These are phyloP conservation scores for Orthonychiurus folsomi DNA, from an alignment of 2,888 invertebrate species.

Conservation along the genomic window DNA sequence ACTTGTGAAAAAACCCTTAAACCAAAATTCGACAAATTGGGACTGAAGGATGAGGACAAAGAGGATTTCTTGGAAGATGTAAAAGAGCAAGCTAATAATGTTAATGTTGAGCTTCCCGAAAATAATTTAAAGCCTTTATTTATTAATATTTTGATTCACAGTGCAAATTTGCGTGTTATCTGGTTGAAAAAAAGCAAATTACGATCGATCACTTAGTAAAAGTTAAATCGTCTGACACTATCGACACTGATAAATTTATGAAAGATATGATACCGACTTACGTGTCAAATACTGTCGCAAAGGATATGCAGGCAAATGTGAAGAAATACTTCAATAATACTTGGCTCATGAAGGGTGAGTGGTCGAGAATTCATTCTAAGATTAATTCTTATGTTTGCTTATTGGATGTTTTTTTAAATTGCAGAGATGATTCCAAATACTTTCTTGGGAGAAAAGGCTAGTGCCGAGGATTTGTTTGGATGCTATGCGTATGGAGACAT, in stretches of 20 bases:
- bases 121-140: no score
- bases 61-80: background rate
- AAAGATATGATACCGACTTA: background rate
- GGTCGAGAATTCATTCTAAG: background rate
- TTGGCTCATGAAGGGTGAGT: background rate
- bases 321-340: background rate
- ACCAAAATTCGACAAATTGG: background rate
- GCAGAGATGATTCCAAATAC: background rate
- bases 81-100: background rate
- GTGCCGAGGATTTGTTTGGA: background rate
- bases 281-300: background rate
- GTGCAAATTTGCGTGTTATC: background rate
- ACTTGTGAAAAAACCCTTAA: background rate
- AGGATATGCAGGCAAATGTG: background rate
- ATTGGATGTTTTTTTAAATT: no score
- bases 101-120: background rate
- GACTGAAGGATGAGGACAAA: conserved; percentile 4
- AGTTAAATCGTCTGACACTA: background rate
- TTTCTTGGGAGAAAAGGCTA: background rate
- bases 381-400: no score
- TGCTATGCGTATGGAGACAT: background rate
- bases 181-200: background rate
- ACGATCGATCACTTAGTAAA: background rate
- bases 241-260: background rate
- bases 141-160: background rate